These are phyloP conservation scores for Sminthurinus signatus DNA, from an alignment of 1,140 invertebrate genomes.

Conservation along the genomic window DNA sequence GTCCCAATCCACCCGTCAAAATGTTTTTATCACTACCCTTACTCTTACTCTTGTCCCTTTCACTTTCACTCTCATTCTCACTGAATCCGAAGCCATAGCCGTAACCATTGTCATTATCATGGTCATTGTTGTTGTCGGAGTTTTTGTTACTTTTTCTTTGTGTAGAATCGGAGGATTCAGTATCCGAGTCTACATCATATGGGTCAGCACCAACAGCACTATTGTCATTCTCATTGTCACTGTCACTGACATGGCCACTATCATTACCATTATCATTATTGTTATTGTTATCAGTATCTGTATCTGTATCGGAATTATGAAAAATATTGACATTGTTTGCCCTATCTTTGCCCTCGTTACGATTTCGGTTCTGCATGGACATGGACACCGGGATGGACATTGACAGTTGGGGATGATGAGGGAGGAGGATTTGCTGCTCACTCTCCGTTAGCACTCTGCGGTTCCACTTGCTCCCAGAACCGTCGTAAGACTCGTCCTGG, in stretches of 20 bases:
- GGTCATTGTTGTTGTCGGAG: not conserved
- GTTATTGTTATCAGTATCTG: not conserved
- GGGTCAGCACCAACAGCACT: not conserved
- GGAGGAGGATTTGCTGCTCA: not conserved
- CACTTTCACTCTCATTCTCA: not conserved
- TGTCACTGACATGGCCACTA: not conserved
- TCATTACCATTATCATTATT: no score
- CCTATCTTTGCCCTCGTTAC: not conserved
- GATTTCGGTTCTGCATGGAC: no score
- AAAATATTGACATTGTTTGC: conserved; percentile 27
- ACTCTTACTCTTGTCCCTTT: no score
- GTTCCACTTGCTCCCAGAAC: conserved; percentile 48
- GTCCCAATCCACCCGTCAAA: conserved; percentile 31
- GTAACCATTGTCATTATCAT: not conserved
- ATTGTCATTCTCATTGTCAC: not conserved
- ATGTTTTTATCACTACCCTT: not conserved
- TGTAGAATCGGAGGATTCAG: not conserved
- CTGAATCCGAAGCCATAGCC: not conserved
- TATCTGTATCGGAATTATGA: not conserved
- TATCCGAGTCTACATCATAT: not conserved
- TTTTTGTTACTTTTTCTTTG: not conserved
- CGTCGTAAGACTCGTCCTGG: conserved; percentile 67
- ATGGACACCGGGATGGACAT: not conserved
- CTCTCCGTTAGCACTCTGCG: conserved; percentile 8
- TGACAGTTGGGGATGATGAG: not conserved